phyloP scores from a whole-genome alignment of 2,113 vertebrate genomes.

The Raja brachyura region DNA sequence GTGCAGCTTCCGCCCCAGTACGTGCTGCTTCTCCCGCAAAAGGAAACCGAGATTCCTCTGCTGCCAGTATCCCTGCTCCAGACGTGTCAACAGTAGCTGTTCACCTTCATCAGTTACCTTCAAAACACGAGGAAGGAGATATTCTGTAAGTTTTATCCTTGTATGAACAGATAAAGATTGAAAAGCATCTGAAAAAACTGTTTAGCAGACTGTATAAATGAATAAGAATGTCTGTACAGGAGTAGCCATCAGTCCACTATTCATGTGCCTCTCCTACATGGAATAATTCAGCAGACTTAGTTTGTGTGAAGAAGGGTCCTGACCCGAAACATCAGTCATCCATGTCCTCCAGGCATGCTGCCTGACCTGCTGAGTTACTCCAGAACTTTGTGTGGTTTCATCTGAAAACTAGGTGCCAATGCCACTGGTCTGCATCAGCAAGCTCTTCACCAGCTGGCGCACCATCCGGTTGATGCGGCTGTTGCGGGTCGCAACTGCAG shows the following conservation, averaged over 20 bases:
- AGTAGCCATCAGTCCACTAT: not conserved
- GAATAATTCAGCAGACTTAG: too few species aligned
- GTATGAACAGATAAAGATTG: not conserved
- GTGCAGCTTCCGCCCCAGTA: not conserved
- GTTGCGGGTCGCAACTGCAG: too few species aligned
- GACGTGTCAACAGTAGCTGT: slow-evolving; percentile 56
- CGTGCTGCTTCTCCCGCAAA: slow-evolving; percentile 31
- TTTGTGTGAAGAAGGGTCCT: too few species aligned
- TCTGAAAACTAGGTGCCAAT: too few species aligned
- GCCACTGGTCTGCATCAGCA: too few species aligned
- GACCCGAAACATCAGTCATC: too few species aligned
- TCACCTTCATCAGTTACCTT: slow-evolving; percentile 57
- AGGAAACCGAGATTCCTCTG: not conserved
- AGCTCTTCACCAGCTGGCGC: too few species aligned
- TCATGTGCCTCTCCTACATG: not conserved
- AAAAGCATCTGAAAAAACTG: not conserved
- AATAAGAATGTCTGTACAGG: not conserved
- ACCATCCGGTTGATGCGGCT: too few species aligned
- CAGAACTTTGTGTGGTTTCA: too few species aligned
- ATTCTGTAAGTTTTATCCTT: slow-evolving; percentile 55
- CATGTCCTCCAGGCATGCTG: too few species aligned
- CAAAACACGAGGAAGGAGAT: slow-evolving; percentile 60
- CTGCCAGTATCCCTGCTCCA: slow-evolving; percentile 45
- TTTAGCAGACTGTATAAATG: not conserved
- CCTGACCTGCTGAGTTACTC: too few species aligned